Evolutionary conservation across 2,113 vertebrate species (phyloP), one percentile per base, ranked within the genome.

Genomic region (Felis chaus): DNA sequence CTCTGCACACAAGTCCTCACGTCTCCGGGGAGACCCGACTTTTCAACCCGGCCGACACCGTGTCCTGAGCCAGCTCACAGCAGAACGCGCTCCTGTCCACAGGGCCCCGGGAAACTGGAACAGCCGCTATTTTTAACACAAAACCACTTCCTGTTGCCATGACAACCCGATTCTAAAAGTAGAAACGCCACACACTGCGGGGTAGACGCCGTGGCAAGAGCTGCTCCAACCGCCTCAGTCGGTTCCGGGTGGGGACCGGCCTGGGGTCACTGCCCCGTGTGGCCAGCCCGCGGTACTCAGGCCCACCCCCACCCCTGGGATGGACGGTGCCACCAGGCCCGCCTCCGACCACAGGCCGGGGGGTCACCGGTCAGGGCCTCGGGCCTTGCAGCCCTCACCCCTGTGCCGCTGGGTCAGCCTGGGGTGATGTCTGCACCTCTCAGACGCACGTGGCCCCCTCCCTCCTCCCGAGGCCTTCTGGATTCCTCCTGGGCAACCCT

Each of bases 151-250:
- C 79, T 1, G 97, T 98, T 98, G 97, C 74, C 98, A 97, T 98
- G 98, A 84, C 98, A 98, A 98, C 98, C 80, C 79, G 25, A 13
- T 95, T 95, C 99, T 98, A 98, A 98, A 99, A 98, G 98, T 98
- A 98, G 98, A 81, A 65, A 84, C 41, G 36, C 82, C 41, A 50
- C 97, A 57, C 89, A 96, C 96, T 94, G 36, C 57, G 73, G 85
- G 80, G 93, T 33, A 7, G 0, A 53, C 85, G 97, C 97, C 82
- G 83, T 84, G 85, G 78, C 80, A 97, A 80, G 83, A 36, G 16
- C 96, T 48, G 85, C 91, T 82, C 19, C 93, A 27, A 76, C 53
- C 1, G 91, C 96, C 97, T 96, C 15, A 10, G 15, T 33, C 3
- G 0, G 36, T 45, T 2, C 0, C 81, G 0, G 29, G 76, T 7